Evolutionary conservation across 30 jellyfish, hydroid and myxozoan species (phyloP).

Genomic region (Chironex yamaguchii): DNA sequence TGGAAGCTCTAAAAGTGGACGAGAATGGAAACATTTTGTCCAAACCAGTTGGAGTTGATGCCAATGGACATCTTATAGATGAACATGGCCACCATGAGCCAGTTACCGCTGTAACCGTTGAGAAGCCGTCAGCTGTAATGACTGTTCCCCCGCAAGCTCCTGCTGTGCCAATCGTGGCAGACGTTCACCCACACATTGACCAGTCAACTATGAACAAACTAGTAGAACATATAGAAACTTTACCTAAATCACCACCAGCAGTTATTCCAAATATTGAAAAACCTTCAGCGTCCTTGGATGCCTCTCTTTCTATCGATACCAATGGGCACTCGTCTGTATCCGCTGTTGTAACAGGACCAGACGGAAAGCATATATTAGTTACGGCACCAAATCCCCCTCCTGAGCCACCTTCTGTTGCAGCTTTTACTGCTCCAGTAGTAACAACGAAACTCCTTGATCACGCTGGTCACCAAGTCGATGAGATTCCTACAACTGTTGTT

Average conservation of each 20-base stretch:
- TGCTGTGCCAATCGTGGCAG: neutral
- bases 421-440: constrained; percentile 1
- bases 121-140: neutral
- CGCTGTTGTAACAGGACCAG: neutral
- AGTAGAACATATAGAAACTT: neutral
- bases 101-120: neutral
- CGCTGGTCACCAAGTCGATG: constrained; percentile 49
- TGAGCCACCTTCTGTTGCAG: neutral
- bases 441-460: constrained; percentile 29
- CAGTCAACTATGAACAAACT: too few relatives aligned
- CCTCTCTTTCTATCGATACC: neutral
- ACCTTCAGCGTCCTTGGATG: neutral
- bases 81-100: too few relatives aligned
- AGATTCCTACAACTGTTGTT: constrained; percentile 25
- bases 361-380: neutral
- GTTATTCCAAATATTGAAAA: neutral
- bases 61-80: neutral
- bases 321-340: neutral
- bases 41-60: neutral
- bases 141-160: neutral
- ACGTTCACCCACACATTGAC: neutral
- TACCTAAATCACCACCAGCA: too few relatives aligned
- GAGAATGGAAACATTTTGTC: too few relatives aligned
- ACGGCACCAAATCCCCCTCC: constrained; percentile 23
- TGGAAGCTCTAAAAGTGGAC: neutral